phyloP scores from a whole-genome alignment of 2,113 vertebrate genomes.

The Corythornis cristatus region DNA sequence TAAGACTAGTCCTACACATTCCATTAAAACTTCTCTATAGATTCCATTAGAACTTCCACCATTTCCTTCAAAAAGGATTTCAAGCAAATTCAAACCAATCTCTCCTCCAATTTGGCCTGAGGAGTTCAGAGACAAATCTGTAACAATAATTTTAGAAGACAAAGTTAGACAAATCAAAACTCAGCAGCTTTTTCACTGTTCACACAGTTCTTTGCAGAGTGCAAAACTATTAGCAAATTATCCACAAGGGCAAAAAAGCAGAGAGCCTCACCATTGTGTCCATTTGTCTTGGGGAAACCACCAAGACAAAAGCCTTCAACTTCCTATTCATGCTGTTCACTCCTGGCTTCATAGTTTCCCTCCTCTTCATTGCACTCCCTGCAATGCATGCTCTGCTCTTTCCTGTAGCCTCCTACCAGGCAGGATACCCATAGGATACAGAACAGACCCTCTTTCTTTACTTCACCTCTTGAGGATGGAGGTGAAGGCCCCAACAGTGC shows the following conservation, averaged over 20 bases:
- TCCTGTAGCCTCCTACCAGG: neutral
- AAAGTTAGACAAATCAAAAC: neutral
- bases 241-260: neutral
- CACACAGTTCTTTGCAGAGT: rapidly evolving
- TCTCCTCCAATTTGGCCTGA: neutral
- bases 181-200: neutral
- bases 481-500: neutral
- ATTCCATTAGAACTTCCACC: neutral
- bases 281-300: neutral
- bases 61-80: neutral
- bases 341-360: neutral
- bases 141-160: neutral
- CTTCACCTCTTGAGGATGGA: neutral
- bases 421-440: neutral
- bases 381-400: neutral
- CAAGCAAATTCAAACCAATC: neutral
- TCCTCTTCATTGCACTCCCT: neutral
- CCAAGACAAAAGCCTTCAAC: neutral
- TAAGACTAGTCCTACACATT: neutral
- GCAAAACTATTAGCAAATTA: neutral
- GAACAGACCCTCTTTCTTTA: neutral
- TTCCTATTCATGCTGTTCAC: neutral
- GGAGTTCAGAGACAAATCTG: neutral
- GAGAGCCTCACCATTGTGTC: neutral
- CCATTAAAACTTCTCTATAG: neutral